Conservation (phyloP, 2,797 vertebrate genomes). For the Okamejei kenojei region DNA sequence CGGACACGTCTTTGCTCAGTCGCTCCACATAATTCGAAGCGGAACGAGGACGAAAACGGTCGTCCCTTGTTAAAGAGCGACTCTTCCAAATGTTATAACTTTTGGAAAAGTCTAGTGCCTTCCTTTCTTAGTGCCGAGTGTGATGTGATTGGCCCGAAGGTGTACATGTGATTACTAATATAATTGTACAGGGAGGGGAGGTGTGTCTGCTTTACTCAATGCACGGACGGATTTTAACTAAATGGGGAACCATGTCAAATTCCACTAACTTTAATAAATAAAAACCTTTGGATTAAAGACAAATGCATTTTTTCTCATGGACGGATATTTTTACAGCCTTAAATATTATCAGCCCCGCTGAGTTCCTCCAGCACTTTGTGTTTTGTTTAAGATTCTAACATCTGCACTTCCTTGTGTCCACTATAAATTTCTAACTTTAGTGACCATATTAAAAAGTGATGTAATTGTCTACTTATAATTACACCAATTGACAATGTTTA, state of each 20-base stretch:
- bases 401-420: too few relatives aligned
- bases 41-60: background rate
- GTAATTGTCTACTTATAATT: background rate
- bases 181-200: slow-evolving; percentile 71
- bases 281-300: background rate
- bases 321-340: background rate
- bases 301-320: background rate
- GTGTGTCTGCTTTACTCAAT: slow-evolving; percentile 84
- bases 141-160: slow-evolving; percentile 57
- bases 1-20: slow-evolving; percentile 27
- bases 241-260: background rate
- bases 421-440: background rate
- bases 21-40: background rate
- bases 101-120: slow-evolving; percentile 41
- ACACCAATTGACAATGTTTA: background rate
- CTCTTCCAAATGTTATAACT: slow-evolving; percentile 26
- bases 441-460: background rate
- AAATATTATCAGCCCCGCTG: too few relatives aligned
- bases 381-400: too few relatives aligned
- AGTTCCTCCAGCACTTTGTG: too few relatives aligned
- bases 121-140: slow-evolving; percentile 52
- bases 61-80: background rate
- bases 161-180: slow-evolving; percentile 61
- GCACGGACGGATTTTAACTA: slow-evolving; percentile 37
- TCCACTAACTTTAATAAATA: background rate